Evolutionary conservation across 2,888 invertebrate genomes (phyloP).

Genomic region (Tethea ocularis): DNA sequence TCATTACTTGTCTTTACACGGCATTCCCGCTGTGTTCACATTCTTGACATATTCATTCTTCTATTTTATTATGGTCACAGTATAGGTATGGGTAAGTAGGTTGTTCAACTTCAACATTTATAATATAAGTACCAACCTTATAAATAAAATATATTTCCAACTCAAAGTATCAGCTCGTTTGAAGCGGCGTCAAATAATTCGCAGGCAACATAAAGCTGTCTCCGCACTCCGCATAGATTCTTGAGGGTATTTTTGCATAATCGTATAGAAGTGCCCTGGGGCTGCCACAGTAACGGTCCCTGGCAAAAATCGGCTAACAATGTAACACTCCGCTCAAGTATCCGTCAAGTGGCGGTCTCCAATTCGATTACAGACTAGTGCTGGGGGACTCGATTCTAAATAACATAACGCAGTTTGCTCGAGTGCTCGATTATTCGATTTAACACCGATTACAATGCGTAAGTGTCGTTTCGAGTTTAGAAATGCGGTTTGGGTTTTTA

Average conservation of each 20-base stretch:
- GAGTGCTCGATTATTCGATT: conserved; percentile 79
- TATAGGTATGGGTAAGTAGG: not conserved
- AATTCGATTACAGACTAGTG: conserved; percentile 78
- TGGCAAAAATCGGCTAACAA: conserved; percentile 78
- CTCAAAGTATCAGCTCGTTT: not conserved
- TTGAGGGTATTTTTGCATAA: conserved; percentile 66
- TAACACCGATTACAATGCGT: conserved; percentile 72
- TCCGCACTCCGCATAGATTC: conserved; percentile 17
- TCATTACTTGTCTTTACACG: conserved; percentile 4
- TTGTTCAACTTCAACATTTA: not conserved
- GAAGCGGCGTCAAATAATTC: conserved; percentile 29
- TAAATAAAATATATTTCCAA: not conserved
- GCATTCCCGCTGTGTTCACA: not conserved
- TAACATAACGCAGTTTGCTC: conserved; percentile 74
- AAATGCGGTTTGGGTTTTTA: conserved; percentile 49
- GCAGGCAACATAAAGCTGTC: conserved; percentile 48
- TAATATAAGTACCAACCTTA: not conserved
- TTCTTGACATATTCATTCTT: not conserved
- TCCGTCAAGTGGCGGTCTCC: conserved; percentile 74
- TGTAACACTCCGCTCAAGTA: conserved; percentile 77
- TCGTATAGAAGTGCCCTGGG: conserved; percentile 45
- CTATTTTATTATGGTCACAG: conserved; percentile 1
- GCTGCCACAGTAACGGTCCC: conserved; percentile 39
- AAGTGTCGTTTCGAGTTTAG: conserved; percentile 62
- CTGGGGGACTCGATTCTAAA: conserved; percentile 68